Conservation (phyloP, 1,140 invertebrate genomes). For the Drosophila orosa region DNA sequence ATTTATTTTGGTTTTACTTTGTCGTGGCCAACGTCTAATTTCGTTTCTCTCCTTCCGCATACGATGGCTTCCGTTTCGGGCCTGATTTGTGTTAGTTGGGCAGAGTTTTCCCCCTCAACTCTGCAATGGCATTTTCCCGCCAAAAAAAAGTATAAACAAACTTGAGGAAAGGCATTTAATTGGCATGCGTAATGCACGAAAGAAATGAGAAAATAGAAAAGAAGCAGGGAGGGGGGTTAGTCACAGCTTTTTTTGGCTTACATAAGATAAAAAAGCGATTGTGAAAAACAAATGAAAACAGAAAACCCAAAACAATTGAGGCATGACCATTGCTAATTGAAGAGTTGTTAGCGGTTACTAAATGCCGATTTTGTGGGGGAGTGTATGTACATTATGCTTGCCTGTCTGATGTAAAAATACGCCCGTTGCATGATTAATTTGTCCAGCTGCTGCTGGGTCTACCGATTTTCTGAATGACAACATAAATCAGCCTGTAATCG, state of each 20-base stretch:
- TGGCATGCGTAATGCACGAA: constrained; percentile 53
- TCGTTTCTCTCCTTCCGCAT: constrained; percentile 61
- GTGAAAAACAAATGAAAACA: constrained; percentile 61
- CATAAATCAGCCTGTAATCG: constrained; percentile 30
- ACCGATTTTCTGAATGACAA: constrained; percentile 35
- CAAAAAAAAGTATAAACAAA: constrained; percentile 36
- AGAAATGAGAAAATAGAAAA: constrained; percentile 17
- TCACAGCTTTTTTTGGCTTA: constrained; percentile 57
- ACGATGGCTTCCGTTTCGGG: constrained; percentile 62
- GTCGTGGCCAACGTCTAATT: constrained; percentile 30
- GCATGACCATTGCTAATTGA: constrained; percentile 71
- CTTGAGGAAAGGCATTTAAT: constrained; percentile 49
- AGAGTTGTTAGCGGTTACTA: constrained; percentile 30
- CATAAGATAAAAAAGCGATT: constrained; percentile 44
- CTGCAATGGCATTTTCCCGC: constrained; percentile 22
- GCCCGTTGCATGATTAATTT: constrained; percentile 57
- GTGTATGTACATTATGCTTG: background rate
- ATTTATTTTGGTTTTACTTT: constrained; percentile 39
- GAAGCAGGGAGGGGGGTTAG: constrained; percentile 1
- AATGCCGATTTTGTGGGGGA: constrained; percentile 5
- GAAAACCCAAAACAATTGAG: constrained; percentile 57
- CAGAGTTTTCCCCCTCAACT: constrained; percentile 52
- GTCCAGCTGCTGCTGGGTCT: constrained; percentile 30
- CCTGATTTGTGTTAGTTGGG: constrained; percentile 50
- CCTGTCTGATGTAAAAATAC: constrained; percentile 51